Base-by-base conservation (phyloP, 2,113 vertebrate genomes). In the Coptodon rendalli region DNA sequence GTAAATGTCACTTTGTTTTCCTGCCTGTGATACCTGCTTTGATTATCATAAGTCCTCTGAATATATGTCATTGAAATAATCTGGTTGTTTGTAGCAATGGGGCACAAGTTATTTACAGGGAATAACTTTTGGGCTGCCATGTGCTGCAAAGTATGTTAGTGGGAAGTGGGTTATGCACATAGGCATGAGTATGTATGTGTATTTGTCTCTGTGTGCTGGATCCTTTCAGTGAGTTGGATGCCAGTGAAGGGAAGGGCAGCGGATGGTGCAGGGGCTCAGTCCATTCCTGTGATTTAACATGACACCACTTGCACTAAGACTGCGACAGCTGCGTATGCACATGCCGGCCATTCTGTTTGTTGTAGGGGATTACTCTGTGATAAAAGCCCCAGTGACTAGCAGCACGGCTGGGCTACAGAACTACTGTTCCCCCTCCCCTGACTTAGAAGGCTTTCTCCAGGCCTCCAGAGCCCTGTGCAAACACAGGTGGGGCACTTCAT, bases 221-320 rank as follows among this genome's bases (percentile, higher is more conserved):
- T 89, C 76, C 85, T 89, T 8, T 59, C 83, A 91, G 87, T 52
- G 87, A 93, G 89, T 78, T 73, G 92, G 92, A 96, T 97, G 95
- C 96, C 96, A 90, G 66, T 3, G 81, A 31, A 80, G 96, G 96
- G 96, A 93, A 95, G 95, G 96, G 96, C 94, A 90, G 86, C 50
- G 91, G 92, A 94, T 89, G 89, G 91, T 82, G 90, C 86, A 86
- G 91, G 88, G 93, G 89, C 91, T 94, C 91, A 93, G 94, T 87
- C 94, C 95, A 97, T 96, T 96, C 96, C 91, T 96, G 93, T 90
- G 95, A 96, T 95, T 97, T 94, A 97, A 97, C 95, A 95, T 96
- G 97, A 97, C 95, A 97, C 97, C 97, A 96, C 96, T 97, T 95
- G 96, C 96, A 96, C 96, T 96, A 95, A 97, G 95, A 93, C 96